Evolutionary conservation across 2,113 vertebrate species (phyloP).

Genomic region (Asarcornis scutulata): DNA sequence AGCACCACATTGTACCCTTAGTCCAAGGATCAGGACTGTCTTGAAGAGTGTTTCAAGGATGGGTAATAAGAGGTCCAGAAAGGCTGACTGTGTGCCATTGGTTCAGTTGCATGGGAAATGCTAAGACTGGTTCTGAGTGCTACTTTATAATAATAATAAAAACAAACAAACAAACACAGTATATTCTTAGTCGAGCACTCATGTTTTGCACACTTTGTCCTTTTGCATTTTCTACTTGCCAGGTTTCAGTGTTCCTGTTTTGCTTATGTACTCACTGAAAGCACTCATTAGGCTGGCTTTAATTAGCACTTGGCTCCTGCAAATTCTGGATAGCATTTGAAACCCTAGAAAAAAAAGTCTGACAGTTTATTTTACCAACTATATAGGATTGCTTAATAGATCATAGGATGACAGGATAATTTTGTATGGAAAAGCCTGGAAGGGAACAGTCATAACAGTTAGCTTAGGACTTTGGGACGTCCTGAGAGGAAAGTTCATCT

Average conservation of each 20-base stretch:
- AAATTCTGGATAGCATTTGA: not conserved
- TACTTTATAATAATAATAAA: not conserved
- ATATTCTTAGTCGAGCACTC: not conserved
- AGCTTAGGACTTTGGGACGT: not conserved
- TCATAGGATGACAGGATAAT: not conserved
- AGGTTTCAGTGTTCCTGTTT: not conserved
- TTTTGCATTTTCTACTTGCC: not conserved
- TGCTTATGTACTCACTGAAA: not conserved
- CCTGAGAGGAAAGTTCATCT: not conserved
- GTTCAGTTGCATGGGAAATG: not conserved
- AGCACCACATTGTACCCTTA: not conserved
- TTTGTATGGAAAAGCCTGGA: not conserved
- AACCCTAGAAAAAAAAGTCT: not conserved
- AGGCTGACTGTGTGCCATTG: not conserved
- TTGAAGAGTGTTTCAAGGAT: not conserved
- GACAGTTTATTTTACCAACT: not conserved
- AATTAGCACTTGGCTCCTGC: not conserved
- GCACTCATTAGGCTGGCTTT: not conserved
- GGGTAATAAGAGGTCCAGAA: not conserved
- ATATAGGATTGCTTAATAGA: not conserved
- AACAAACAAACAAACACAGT: not conserved
- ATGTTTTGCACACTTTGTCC: not conserved
- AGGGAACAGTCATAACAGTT: not conserved
- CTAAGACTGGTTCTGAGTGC: not conserved
- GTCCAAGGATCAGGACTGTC: not conserved